These are phyloP conservation scores for Pteropus rufus DNA, from an alignment of 2,797 vertebrate species.

Conservation along the genomic window DNA sequence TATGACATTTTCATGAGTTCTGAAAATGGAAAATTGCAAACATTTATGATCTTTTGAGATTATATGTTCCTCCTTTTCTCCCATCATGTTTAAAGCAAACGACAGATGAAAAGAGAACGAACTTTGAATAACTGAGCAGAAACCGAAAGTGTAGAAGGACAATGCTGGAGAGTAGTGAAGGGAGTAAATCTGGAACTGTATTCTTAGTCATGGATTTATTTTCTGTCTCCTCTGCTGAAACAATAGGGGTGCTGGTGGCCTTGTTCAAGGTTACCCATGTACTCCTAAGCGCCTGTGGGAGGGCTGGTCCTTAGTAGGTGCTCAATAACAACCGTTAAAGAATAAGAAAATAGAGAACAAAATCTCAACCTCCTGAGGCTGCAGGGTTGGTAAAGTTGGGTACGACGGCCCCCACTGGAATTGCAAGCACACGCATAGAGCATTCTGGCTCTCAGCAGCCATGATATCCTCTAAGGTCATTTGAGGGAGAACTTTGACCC, in stretches of 20 bases:
- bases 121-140: neutral
- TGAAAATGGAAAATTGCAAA: neutral
- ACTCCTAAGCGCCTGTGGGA: neutral
- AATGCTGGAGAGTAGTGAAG: neutral
- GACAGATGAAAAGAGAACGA: neutral
- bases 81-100: neutral
- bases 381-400: neutral
- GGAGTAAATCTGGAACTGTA: neutral
- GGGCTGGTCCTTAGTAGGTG: neutral
- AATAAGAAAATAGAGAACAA: neutral
- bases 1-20: neutral
- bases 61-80: neutral
- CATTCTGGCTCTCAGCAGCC: neutral
- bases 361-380: neutral
- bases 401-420: neutral
- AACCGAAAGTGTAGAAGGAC: neutral
- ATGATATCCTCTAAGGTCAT: neutral
- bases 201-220: neutral
- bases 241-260: neutral
- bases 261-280: neutral
- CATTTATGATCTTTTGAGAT: neutral
- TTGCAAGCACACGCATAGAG: rapidly evolving
- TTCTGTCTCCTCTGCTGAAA: neutral
- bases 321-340: neutral
- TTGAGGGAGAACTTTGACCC: neutral